Evolutionary conservation across 2,797 vertebrate genomes (phyloP).

Genomic region (Bradypodion ventrale): DNA sequence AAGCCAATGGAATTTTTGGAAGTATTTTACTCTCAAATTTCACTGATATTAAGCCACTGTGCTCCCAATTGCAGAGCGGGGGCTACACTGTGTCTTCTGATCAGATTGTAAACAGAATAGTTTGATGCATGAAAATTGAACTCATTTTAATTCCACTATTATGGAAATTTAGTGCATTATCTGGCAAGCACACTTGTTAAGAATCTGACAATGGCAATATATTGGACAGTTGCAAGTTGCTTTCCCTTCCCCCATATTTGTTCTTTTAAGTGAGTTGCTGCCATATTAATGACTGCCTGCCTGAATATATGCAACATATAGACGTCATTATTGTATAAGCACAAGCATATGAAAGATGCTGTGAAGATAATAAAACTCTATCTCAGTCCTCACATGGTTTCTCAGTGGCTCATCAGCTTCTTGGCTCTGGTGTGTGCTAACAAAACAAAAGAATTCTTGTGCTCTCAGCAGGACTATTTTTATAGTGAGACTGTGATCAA

Average conservation of each 20-base stretch:
- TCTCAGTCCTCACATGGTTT: slow-evolving; percentile 35
- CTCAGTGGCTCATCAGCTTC: slow-evolving; percentile 60
- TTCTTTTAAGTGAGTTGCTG: neutral
- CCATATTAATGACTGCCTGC: neutral
- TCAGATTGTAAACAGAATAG: slow-evolving; percentile 18
- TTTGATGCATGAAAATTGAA: slow-evolving; percentile 63
- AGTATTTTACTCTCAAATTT: slow-evolving; percentile 28
- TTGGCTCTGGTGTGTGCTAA: slow-evolving; percentile 47
- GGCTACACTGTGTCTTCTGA: slow-evolving; percentile 13
- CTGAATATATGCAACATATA: neutral
- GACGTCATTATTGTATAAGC: neutral
- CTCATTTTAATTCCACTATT: slow-evolving; percentile 51
- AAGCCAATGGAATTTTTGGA: slow-evolving; percentile 29
- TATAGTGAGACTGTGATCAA: slow-evolving; percentile 63
- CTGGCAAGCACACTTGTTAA: slow-evolving; percentile 49
- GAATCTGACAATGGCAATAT: slow-evolving; percentile 50
- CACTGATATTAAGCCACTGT: slow-evolving; percentile 6
- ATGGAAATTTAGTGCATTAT: slow-evolving; percentile 47
- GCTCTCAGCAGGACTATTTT: slow-evolving; percentile 63
- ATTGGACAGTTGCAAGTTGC: slow-evolving; percentile 31
- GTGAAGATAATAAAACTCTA: neutral
- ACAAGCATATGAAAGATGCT: slow-evolving; percentile 31
- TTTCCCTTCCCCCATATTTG: neutral
- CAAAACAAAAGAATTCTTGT: slow-evolving; percentile 73
- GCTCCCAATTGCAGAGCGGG: slow-evolving; percentile 10